These are phyloP conservation scores for Melanogrammus aeglefinus DNA, from an alignment of 2,797 vertebrate genomes.

Conservation along the genomic window DNA sequence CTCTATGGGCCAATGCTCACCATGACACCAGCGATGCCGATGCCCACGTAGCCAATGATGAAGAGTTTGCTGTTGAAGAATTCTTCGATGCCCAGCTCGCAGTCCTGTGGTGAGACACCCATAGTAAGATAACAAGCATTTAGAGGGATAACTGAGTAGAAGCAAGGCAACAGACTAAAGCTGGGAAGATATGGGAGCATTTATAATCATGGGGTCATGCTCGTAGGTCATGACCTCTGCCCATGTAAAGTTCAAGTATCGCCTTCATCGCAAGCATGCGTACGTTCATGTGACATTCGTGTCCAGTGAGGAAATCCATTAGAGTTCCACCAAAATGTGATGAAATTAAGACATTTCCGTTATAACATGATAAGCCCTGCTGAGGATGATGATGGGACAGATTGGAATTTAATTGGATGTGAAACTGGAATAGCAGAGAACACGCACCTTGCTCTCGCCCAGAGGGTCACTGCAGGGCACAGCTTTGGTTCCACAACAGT, in stretches of 20 bases:
- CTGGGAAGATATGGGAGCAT: not conserved
- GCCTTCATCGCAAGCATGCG: too few relatives aligned
- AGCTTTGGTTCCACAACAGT: conserved; percentile 64
- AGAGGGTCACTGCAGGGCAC: conserved; percentile 34
- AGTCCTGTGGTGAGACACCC: conserved; percentile 72
- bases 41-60: conserved; percentile 90
- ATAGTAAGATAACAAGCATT: not conserved
- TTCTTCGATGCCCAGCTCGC: conserved; percentile 81
- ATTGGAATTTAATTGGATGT: not conserved
- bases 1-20: conserved; percentile 71
- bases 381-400: not conserved
- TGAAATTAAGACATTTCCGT: not conserved
- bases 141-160: not conserved
- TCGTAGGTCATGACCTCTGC: not conserved
- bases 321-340: not conserved
- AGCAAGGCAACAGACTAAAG: not conserved
- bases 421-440: not conserved
- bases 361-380: not conserved
- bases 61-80: conserved; percentile 85
- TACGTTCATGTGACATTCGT: too few relatives aligned
- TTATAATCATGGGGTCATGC: not conserved
- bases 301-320: too few relatives aligned
- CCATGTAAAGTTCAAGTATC: not conserved
- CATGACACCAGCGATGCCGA: conserved; percentile 91
- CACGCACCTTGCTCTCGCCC: conserved; percentile 51